These are phyloP conservation scores for Odontophorus gujanensis DNA, from an alignment of 2,113 vertebrate genomes.

Conservation along the genomic window DNA sequence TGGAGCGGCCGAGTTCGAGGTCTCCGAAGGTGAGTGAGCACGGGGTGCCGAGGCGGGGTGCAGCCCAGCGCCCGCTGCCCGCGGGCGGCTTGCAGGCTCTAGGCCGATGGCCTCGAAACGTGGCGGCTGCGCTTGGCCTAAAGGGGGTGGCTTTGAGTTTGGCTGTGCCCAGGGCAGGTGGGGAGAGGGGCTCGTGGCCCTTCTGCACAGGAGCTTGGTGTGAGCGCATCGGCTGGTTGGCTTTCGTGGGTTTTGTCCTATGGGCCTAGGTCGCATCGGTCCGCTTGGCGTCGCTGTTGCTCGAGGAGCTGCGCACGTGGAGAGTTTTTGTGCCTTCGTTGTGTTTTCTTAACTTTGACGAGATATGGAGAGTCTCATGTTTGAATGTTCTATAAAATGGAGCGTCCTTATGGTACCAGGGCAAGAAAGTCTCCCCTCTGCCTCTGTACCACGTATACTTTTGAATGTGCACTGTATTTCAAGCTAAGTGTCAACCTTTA, in stretches of 20 bases:
- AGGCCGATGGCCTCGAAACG: fast-evolving
- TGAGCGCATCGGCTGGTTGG: neutral
- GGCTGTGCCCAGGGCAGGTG: fast-evolving
- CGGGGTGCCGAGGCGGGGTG: neutral
- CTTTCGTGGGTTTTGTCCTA: fast-evolving
- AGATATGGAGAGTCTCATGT: neutral
- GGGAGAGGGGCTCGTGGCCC: neutral
- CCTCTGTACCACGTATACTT: fast-evolving
- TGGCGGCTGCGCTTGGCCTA: fast-evolving
- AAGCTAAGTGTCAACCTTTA: fast-evolving
- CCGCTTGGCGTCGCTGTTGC: fast-evolving
- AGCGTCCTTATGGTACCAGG: neutral
- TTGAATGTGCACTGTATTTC: neutral
- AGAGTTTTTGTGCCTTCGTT: neutral
- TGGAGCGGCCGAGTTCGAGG: slow-evolving; percentile 70
- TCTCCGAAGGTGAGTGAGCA: slow-evolving; percentile 74
- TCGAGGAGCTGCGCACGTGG: neutral
- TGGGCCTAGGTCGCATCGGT: neutral
- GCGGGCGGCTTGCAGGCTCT: fast-evolving
- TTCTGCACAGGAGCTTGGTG: fast-evolving
- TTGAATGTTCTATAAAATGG: neutral
- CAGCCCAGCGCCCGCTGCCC: fast-evolving
- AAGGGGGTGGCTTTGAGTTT: neutral
- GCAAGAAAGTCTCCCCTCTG: neutral
- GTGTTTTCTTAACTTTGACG: neutral